Conservation (phyloP, 2,888 invertebrate genomes). For the Cheilosia pagana region DNA sequence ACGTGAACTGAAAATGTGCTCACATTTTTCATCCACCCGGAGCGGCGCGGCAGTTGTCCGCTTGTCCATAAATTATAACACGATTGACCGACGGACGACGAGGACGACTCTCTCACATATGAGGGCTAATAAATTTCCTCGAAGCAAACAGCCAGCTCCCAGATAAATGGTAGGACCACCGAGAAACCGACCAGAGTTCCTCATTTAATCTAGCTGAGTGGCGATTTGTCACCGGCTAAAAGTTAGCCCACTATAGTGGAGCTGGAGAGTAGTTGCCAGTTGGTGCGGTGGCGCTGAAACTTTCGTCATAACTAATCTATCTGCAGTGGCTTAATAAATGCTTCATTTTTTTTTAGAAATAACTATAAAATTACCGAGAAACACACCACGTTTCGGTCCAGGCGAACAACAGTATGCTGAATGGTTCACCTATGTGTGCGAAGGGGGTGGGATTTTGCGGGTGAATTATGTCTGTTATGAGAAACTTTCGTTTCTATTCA, state of each 20-base stretch:
- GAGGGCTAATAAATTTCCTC: conserved; percentile 62
- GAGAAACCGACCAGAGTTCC: conserved; percentile 30
- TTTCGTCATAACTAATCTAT: conserved; percentile 71
- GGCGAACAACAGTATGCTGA: conserved; percentile 4
- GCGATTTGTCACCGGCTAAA: conserved; percentile 80
- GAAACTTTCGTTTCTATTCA: conserved; percentile 57
- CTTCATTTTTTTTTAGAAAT: conserved; percentile 42
- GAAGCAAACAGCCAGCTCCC: conserved; percentile 5
- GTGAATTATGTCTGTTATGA: conserved; percentile 66
- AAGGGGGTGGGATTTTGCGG: conserved; percentile 15
- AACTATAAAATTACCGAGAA: conserved; percentile 40
- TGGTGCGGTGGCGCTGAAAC: conserved; percentile 53
- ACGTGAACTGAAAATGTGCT: conserved; percentile 53
- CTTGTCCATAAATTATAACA: conserved; percentile 68
- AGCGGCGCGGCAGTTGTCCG: conserved; percentile 43
- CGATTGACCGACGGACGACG: conserved; percentile 60
- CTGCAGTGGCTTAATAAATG: conserved; percentile 63
- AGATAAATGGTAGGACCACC: conserved; percentile 3
- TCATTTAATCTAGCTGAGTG: conserved; percentile 83
- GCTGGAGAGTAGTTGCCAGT: conserved; percentile 9
- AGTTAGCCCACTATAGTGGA: conserved; percentile 31
- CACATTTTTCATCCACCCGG: conserved; percentile 64
- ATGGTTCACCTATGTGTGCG: conserved; percentile 8
- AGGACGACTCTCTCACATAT: conserved; percentile 41
- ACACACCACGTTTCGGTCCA: conserved; percentile 12